These are phyloP conservation scores for Ptychadena robeensis DNA, from an alignment of 2,797 vertebrate species.

Conservation along the genomic window DNA sequence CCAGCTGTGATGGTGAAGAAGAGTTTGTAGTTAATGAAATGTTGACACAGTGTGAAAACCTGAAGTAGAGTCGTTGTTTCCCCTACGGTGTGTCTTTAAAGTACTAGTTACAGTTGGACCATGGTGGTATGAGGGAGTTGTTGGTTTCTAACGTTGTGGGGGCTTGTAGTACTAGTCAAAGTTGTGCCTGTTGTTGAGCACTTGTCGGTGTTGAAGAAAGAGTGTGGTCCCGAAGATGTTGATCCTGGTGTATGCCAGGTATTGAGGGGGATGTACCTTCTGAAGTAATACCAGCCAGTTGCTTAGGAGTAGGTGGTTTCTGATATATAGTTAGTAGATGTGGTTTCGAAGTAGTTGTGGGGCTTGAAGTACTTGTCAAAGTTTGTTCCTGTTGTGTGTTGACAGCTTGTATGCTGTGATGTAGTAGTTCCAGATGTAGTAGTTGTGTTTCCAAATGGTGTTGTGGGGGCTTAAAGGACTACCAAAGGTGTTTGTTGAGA, in stretches of 20 bases:
- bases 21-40: too few species aligned
- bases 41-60: too few species aligned
- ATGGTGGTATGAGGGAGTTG: neutral
- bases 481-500: neutral
- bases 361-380: too few species aligned
- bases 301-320: neutral
- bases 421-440: slow-evolving; percentile 32
- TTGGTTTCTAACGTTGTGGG: neutral
- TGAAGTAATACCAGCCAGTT: neutral
- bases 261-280: neutral
- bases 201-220: neutral
- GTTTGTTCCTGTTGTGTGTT: too few species aligned
- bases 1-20: neutral
- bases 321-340: too few species aligned
- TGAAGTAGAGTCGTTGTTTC: neutral
- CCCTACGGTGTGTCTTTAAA: neutral
- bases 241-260: neutral
- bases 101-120: neutral
- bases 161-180: neutral
- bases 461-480: neutral
- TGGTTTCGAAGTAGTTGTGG: neutral
- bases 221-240: neutral
- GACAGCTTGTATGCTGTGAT: too few species aligned
- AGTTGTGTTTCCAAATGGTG: neutral
- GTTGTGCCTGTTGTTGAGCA: neutral